Evolutionary conservation across 1,140 invertebrate genomes (phyloP), one percentile per base, ranked within the genome.

Genomic region (Neodiprion virginianus): DNA sequence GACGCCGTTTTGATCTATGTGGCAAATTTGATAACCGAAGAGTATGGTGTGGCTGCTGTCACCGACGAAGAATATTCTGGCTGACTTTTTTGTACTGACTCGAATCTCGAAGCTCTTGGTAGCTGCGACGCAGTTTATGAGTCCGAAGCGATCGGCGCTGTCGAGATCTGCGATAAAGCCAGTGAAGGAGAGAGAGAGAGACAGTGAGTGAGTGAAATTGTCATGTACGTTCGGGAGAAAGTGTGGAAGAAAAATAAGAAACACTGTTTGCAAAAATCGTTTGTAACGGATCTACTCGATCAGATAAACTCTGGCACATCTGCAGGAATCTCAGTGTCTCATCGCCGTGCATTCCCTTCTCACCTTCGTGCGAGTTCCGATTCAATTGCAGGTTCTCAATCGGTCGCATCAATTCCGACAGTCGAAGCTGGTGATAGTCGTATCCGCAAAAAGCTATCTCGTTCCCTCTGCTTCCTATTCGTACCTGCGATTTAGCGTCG

Each of bases 71-170:
- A 61, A 61, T 61, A 61, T 61, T 8, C 53, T 61, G n/a, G 53
- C 11, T 8, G 53, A 61, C 3, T 61, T 17, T 17, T 7, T 8
- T 3, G 53, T 61, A 17, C n/a, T 61, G 11, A 61, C 53, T 14
- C 53, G 53, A 17, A 61, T 61, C 53, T 61, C 53, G 53, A 61
- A 61, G n/a, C 53, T 61, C 8, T 61, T 61, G 53, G 53, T 61
- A 14, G 5, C 53, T 8, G 53, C 53, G n/a, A 61, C 53, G 53
- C 53, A 61, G 53, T 61, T 61, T 61, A 61, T 61, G 53, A 61
- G 53, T 8, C 53, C 53, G 7, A 61, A 61, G n/a, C n/a, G 53
- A 17, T 61, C 53, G n/a, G n/a, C 53, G 53, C 8, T 61, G 53
- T 17, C 53, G 53, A 61, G 53, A 61, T 61, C 53, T 61, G 7